phyloP scores from a whole-genome alignment of 2,888 invertebrate species.

The Glaucopsyche alexis region DNA sequence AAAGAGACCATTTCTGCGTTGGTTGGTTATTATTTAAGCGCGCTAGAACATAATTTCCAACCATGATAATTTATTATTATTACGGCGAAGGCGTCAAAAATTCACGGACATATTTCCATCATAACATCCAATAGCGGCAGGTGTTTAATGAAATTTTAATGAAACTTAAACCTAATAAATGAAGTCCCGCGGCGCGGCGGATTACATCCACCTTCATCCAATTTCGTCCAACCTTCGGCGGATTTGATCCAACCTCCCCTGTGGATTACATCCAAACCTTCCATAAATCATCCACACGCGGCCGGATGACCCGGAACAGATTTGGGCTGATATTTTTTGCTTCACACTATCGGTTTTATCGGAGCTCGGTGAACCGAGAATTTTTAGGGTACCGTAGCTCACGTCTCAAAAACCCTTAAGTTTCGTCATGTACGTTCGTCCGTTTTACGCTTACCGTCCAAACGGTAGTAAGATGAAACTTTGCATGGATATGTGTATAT shows the following conservation, averaged over 20 bases:
- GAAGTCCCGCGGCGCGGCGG: neutral
- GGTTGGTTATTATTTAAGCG: too few species aligned
- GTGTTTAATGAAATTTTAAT: neutral
- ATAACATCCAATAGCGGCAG: neutral
- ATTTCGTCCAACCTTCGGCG: neutral
- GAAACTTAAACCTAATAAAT: constrained; percentile 15
- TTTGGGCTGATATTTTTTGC: constrained; percentile 1
- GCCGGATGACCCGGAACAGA: neutral
- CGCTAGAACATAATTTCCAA: too few species aligned
- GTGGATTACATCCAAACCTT: too few species aligned
- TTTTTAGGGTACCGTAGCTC: neutral
- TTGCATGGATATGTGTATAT: too few species aligned
- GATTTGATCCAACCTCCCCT: neutral
- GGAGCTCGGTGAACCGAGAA: neutral
- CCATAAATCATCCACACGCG: constrained; percentile 8
- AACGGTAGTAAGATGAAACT: too few species aligned
- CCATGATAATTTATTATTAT: too few species aligned
- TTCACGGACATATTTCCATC: neutral
- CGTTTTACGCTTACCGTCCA: too few species aligned
- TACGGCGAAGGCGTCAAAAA: neutral
- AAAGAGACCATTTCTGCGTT: too few species aligned
- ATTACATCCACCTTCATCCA: neutral
- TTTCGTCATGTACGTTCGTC: too few species aligned
- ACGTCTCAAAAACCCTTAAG: too few species aligned
- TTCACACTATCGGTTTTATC: constrained; percentile 8